Percentiles rank a stretch among this genome's conserved stretches.
These are phyloP conservation scores for Anolis sagrei DNA, from an alignment of 2,113 vertebrate species.

Conservation along the genomic window DNA sequence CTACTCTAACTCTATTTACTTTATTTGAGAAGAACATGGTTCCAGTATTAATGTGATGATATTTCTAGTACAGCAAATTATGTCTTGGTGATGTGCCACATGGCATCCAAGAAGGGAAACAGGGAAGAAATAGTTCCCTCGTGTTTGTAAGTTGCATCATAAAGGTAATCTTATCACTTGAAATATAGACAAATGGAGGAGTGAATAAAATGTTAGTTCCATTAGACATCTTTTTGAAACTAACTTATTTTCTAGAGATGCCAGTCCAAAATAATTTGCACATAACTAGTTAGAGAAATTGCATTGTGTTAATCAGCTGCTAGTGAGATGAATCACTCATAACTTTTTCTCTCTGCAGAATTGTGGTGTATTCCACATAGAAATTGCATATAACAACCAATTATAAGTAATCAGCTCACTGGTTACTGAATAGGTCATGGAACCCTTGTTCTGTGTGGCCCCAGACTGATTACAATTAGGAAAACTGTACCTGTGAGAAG, in stretches of 20 bases:
- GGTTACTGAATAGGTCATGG: no score
- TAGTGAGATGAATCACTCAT: neutral
- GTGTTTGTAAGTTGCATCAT: constrained; percentile 35
- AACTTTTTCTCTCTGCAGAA: neutral
- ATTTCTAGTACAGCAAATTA: constrained; percentile 45
- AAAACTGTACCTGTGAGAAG: neutral
- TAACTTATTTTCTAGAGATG: neutral
- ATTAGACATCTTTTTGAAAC: neutral
- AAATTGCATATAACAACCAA: neutral
- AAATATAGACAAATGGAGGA: constrained; percentile 22
- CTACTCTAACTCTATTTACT: constrained; percentile 27
- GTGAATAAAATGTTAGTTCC: neutral
- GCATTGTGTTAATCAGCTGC: neutral
- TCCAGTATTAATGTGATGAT: constrained; percentile 19
- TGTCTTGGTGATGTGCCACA: constrained; percentile 43
- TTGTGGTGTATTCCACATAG: neutral
- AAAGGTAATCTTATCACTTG: constrained; percentile 42
- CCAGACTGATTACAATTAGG: no score
- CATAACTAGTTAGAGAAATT: neutral
- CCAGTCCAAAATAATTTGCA: neutral
- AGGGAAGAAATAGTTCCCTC: neutral
- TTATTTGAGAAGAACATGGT: constrained; percentile 35
- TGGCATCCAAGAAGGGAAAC: constrained; percentile 29
- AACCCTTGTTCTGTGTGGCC: no score
- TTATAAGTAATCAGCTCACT: neutral